Conservation (phyloP, 2,797 vertebrate genomes). For the Leptatherina wallacei region DNA sequence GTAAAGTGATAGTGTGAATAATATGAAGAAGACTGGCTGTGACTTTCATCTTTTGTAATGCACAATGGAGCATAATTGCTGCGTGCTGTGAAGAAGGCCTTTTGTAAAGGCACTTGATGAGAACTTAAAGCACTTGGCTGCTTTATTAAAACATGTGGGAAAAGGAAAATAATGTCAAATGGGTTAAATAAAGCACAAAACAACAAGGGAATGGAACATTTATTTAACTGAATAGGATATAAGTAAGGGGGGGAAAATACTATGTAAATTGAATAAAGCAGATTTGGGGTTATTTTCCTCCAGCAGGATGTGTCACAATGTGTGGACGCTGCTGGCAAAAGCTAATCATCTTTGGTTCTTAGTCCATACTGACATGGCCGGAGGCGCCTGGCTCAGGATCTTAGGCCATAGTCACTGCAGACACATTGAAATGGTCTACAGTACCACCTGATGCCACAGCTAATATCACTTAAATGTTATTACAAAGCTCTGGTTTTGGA, state of each 20-base stretch:
- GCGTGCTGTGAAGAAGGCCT: not conserved
- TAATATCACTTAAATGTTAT: constrained; percentile 32
- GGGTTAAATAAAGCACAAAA: not conserved
- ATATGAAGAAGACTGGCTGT: constrained; percentile 12
- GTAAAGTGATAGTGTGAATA: constrained; percentile 41
- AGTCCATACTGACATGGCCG: constrained; percentile 25
- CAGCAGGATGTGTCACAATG: constrained; percentile 34
- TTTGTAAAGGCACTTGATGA: constrained; percentile 4
- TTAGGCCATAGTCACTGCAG: constrained; percentile 17
- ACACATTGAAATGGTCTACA: constrained; percentile 25
- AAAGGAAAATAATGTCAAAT: not conserved
- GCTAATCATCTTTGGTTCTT: constrained; percentile 51
- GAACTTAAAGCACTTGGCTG: not conserved
- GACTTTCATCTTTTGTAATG: constrained; percentile 2
- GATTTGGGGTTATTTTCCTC: constrained; percentile 17
- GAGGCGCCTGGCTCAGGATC: constrained; percentile 29
- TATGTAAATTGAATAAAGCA: constrained; percentile 21
- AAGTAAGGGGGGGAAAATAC: not conserved
- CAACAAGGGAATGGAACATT: not conserved
- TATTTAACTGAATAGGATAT: not conserved
- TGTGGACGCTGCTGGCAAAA: constrained; percentile 26
- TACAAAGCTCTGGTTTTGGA: constrained; percentile 22
- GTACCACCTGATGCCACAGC: constrained; percentile 22
- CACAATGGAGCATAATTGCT: constrained; percentile 13
- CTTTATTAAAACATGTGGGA: not conserved